These are phyloP conservation scores for Lucilia cuprina DNA, from an alignment of 1,140 invertebrate species.

Conservation along the genomic window DNA sequence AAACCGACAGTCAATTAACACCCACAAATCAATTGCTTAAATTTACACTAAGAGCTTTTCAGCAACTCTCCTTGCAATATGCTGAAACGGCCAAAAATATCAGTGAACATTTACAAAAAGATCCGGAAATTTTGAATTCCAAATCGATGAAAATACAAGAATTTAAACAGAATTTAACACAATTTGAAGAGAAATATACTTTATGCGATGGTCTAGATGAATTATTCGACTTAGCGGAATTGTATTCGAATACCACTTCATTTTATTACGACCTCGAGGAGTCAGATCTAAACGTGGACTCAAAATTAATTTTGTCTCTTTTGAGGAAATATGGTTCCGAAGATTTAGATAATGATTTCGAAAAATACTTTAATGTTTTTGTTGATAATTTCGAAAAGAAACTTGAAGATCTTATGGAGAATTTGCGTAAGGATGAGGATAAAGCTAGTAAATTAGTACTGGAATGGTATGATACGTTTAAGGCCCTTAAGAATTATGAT, in stretches of 20 bases:
- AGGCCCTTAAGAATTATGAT: background rate
- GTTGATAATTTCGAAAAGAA: background rate
- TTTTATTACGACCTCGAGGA: background rate
- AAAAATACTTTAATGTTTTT: background rate
- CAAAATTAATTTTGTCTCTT: background rate
- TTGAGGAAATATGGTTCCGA: conserved; percentile 14
- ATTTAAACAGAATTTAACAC: conserved; percentile 7
- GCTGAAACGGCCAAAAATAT: background rate
- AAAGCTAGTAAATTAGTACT: background rate
- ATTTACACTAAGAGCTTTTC: background rate
- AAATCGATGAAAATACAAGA: background rate
- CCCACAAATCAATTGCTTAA: background rate
- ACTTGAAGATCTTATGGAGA: background rate
- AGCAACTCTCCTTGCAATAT: background rate
- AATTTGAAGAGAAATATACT: background rate
- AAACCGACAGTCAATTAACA: background rate
- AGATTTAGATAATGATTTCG: conserved; percentile 12
- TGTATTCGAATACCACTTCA: conserved; percentile 22
- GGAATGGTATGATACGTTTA: background rate
- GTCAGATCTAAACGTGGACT: background rate
- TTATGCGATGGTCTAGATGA: background rate
- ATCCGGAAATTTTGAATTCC: background rate
- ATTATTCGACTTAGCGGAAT: conserved; percentile 14
- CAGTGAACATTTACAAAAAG: background rate
- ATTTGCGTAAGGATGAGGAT: background rate